Base-by-base conservation (phyloP, 2,888 invertebrate genomes). In the Euzophera pinguis region DNA sequence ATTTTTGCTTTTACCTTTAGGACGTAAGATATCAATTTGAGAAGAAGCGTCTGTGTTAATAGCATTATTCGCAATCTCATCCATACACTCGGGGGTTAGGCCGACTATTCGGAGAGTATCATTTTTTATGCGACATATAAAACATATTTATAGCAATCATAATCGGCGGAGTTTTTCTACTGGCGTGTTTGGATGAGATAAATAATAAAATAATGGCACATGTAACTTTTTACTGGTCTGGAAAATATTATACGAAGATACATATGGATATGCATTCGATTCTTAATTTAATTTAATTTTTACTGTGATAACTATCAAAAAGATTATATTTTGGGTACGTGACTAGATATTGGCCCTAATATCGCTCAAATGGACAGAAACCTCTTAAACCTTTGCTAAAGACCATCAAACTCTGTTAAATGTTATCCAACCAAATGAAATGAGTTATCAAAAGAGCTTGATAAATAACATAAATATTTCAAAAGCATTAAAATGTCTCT, bases 1-100 rank as follows among this genome's bases (percentile, higher is more conserved):
- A 73, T 55, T 69, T 79, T 84, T 16, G 62, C 50, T 45, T 70
- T 66, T 13, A 56, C 17, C 45, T 34, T 56, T 51, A 41, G 59
- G 59, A 64, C 76, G 79, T 74, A 78, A 81, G 88, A 87, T 89
- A 89, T 89, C 88, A 89, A 88, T 88, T 88, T 88, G 88, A 88
- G 84, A 81, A 89, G 87, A 85, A 90, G 89, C 90, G 90, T 90
- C 90, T 89, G 90, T 89, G 88, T 84, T 90, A 90, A 90, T 90
- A 90, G 90, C 87, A 88, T 90, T 90, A 90, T 86, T 81, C 87
- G 85, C 89, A 90, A 90, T 90, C 90, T 90, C 89, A 87, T 88
- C 89, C 86, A 89, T 88, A 90, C 90, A 90, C 80, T 85, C 87
- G 86, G 70, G 87, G 86, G 86, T 83, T 82, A 84, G 80, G 82